Percentiles rank a stretch among this genome's conserved stretches.
phyloP scores from a whole-genome alignment of 92 coral and sea anemone species.

The Paramuricea clavata region DNA sequence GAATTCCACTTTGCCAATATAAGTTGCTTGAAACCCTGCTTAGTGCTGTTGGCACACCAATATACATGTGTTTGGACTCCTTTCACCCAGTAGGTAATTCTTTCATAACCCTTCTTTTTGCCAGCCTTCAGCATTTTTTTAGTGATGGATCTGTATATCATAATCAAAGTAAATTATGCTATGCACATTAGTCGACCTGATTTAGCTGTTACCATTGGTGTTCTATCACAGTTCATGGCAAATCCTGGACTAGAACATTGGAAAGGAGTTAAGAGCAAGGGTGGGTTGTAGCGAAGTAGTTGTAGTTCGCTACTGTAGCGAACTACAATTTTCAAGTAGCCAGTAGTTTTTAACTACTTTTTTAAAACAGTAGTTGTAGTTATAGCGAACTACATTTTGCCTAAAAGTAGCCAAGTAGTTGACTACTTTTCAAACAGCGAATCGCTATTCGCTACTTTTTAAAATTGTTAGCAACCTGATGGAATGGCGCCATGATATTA shows the following conservation, averaged over 20 bases:
- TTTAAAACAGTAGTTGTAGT: too few species aligned
- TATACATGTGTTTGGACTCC: constrained; percentile 37
- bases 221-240: constrained; percentile 37
- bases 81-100: constrained; percentile 10
- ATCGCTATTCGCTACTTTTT: too few species aligned
- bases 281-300: too few species aligned
- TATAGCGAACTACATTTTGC: too few species aligned
- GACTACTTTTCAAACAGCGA: too few species aligned
- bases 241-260: background rate
- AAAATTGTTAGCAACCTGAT: too few species aligned
- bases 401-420: too few species aligned
- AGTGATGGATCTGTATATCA: background rate
- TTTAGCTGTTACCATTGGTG: constrained; percentile 40
- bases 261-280: constrained; percentile 18
- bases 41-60: constrained; percentile 46
- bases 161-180: constrained; percentile 39
- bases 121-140: constrained; percentile 27
- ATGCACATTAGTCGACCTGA: constrained; percentile 24
- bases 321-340: too few species aligned
- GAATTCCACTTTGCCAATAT: constrained; percentile 49
- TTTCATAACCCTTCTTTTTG: constrained; percentile 12
- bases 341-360: too few species aligned
- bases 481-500: too few species aligned
- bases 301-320: too few species aligned
- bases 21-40: constrained; percentile 11